phyloP scores from a whole-genome alignment of 2,797 vertebrate species.

The Lagodon rhomboides region DNA sequence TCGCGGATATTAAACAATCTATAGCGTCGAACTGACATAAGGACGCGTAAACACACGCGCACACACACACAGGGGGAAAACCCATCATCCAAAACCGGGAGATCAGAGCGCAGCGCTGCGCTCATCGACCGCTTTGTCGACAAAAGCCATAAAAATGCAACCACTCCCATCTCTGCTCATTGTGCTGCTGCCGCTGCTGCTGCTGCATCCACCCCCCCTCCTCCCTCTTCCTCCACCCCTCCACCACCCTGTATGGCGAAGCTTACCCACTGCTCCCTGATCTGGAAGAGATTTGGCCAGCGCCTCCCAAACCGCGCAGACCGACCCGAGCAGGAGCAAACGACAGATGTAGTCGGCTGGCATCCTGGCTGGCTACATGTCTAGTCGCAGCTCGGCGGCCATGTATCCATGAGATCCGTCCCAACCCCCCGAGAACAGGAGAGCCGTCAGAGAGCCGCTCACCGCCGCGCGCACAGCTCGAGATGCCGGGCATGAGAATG shows the following conservation, averaged over 20 bases:
- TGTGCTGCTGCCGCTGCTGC: constrained; percentile 53
- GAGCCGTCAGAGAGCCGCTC: background rate
- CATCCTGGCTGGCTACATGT: constrained; percentile 85
- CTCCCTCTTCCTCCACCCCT: constrained; percentile 50
- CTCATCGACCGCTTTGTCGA: constrained; percentile 44
- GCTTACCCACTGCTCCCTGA: constrained; percentile 84
- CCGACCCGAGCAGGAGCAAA: constrained; percentile 75
- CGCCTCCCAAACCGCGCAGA: constrained; percentile 70
- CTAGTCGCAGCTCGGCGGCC: constrained; percentile 66
- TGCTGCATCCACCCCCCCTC: too few relatives aligned
- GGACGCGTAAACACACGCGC: too few relatives aligned
- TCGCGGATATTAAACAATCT: too few relatives aligned
- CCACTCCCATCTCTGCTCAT: constrained; percentile 80
- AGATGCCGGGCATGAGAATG: constrained; percentile 41
- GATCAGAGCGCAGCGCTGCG: constrained; percentile 12
- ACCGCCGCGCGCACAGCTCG: constrained; percentile 36
- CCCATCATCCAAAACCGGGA: too few relatives aligned
- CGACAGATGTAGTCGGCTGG: constrained; percentile 67
- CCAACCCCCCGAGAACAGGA: too few relatives aligned
- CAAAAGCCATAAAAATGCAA: constrained; percentile 73
- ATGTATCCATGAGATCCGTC: constrained; percentile 50
- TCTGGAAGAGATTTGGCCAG: constrained; percentile 82
- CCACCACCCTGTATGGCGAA: constrained; percentile 40
- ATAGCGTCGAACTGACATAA: background rate
- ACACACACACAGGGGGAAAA: too few relatives aligned